Evolutionary conservation across 1,140 invertebrate genomes (phyloP).

Genomic region (Diuraphis noxia): DNA sequence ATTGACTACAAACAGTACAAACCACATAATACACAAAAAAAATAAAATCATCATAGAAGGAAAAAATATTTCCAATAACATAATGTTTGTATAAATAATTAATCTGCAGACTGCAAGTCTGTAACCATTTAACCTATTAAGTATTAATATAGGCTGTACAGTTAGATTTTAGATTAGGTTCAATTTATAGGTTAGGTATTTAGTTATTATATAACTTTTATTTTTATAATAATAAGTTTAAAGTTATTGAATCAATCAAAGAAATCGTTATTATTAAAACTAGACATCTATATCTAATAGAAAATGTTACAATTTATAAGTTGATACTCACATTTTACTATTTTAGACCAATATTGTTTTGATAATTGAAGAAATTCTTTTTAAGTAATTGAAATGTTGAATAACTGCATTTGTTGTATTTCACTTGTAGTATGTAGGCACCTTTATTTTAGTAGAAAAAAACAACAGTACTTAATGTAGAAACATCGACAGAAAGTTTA

Average conservation of each 20-base stretch:
- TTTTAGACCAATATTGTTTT: background rate
- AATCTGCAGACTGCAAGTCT: no score
- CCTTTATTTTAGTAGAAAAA: background rate
- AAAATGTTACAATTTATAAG: background rate
- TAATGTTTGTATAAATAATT: background rate
- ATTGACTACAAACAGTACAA: background rate
- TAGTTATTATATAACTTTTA: background rate
- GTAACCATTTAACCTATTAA: background rate
- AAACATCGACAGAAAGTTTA: background rate
- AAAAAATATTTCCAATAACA: background rate
- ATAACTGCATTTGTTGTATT: background rate
- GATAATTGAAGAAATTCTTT: background rate
- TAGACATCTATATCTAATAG: background rate
- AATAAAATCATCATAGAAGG: background rate
- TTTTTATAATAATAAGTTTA: background rate
- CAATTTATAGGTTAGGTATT: no score
- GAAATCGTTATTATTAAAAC: background rate
- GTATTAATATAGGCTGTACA: no score
- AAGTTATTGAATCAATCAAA: background rate
- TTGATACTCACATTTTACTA: background rate
- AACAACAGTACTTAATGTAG: background rate
- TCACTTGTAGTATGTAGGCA: background rate
- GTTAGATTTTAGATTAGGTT: background rate
- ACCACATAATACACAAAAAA: background rate
- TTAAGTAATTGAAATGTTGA: background rate